Evolutionary conservation across 2,888 invertebrate species (phyloP).

Genomic region (Platycheirus rosarum): DNA sequence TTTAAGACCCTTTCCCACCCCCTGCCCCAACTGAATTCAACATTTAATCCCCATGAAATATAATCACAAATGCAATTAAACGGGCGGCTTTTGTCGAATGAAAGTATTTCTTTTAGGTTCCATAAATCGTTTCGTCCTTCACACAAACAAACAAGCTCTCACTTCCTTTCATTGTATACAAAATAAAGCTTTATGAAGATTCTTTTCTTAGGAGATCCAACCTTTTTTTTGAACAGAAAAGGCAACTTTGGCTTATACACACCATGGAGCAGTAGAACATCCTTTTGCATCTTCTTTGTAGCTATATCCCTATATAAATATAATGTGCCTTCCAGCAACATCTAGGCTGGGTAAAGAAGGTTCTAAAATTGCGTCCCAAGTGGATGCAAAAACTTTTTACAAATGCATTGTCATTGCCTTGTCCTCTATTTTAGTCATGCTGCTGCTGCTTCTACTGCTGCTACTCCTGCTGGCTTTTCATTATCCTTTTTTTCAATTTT

Average conservation of each 20-base stretch:
- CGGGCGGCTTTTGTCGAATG: slow-evolving; percentile 68
- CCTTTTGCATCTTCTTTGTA: slow-evolving; percentile 66
- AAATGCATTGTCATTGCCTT: slow-evolving; percentile 56
- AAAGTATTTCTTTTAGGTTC: slow-evolving; percentile 52
- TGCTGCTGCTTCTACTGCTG: background rate
- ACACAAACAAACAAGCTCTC: slow-evolving; percentile 29
- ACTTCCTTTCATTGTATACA: background rate
- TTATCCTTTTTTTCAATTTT: slow-evolving; percentile 73
- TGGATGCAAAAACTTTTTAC: slow-evolving; percentile 41
- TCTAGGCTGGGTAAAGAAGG: slow-evolving; percentile 44
- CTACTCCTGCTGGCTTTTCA: slow-evolving; percentile 58
- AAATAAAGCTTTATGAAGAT: slow-evolving; percentile 42
- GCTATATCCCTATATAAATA: slow-evolving; percentile 60
- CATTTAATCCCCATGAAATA: slow-evolving; percentile 73
- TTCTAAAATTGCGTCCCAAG: slow-evolving; percentile 63
- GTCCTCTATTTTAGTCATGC: background rate
- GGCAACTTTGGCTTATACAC: slow-evolving; percentile 37
- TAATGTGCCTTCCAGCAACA: slow-evolving; percentile 49
- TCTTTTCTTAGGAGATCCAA: slow-evolving; percentile 40
- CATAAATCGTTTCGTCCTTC: slow-evolving; percentile 57
- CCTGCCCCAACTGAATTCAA: background rate
- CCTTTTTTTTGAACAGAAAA: slow-evolving; percentile 3
- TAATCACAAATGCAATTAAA: slow-evolving; percentile 74
- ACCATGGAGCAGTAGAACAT: slow-evolving; percentile 14
- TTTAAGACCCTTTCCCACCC: background rate